These are phyloP conservation scores for Atopsyche davidsoni DNA, from an alignment of 1,140 invertebrate genomes.

Conservation along the genomic window DNA sequence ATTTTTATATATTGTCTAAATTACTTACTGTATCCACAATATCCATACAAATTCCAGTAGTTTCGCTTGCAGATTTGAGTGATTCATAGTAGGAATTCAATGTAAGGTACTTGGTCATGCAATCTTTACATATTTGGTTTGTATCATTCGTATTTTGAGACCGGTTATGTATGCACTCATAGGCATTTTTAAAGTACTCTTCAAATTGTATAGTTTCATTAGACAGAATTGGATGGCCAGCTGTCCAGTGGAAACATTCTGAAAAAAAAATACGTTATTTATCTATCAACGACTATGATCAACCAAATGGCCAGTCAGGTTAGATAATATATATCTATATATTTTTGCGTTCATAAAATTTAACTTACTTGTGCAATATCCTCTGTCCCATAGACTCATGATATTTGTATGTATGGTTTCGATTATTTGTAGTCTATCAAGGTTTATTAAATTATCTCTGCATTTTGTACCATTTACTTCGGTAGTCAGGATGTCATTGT, in stretches of 20 bases:
- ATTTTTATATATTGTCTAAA: not conserved
- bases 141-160: slow-evolving; percentile 34
- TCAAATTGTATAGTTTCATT: slow-evolving; percentile 46
- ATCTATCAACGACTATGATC: not conserved
- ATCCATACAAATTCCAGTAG: slow-evolving; percentile 53
- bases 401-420: slow-evolving; percentile 46
- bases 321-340: not conserved
- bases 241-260: slow-evolving; percentile 49
- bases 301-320: slow-evolving; percentile 3
- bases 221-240: slow-evolving; percentile 38
- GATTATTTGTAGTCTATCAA: slow-evolving; percentile 50
- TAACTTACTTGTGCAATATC: slow-evolving; percentile 50
- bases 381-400: slow-evolving; percentile 47
- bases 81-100: slow-evolving; percentile 49
- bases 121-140: slow-evolving; percentile 44
- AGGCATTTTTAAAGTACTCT: slow-evolving; percentile 42
- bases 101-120: slow-evolving; percentile 46
- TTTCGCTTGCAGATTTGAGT: slow-evolving; percentile 50
- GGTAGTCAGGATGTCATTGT: slow-evolving; percentile 42
- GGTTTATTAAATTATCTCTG: slow-evolving; percentile 46
- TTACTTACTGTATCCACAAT: slow-evolving; percentile 52
- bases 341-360: slow-evolving; percentile 9
- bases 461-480: slow-evolving; percentile 46
- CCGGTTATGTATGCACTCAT: slow-evolving; percentile 42
- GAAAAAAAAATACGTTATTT: slow-evolving; percentile 32